These are phyloP conservation scores for Chrysocyon brachyurus DNA, from an alignment of 2,797 vertebrate species.

Conservation along the genomic window DNA sequence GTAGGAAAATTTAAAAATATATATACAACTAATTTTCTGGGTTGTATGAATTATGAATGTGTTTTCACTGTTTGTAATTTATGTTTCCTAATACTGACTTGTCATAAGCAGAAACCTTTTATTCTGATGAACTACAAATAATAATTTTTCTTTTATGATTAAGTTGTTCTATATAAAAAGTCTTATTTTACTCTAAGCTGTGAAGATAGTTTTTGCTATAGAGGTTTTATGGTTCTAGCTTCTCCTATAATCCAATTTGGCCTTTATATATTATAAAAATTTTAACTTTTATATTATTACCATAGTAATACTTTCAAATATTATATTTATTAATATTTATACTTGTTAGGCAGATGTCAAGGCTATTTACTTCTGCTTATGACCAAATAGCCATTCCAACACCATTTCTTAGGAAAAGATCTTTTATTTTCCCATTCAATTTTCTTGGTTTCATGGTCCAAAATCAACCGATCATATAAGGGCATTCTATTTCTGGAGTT, in stretches of 20 bases:
- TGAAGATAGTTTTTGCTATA: neutral
- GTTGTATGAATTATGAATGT: neutral
- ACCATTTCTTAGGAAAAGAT: neutral
- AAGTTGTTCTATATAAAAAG: neutral
- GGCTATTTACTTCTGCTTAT: neutral
- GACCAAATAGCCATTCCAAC: neutral
- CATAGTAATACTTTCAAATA: neutral
- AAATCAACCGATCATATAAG: neutral
- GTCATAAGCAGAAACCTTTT: neutral
- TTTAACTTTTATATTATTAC: neutral
- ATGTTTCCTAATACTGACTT: neutral
- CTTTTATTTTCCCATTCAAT: neutral
- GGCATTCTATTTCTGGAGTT: neutral
- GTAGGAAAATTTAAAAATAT: neutral
- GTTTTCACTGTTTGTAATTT: neutral
- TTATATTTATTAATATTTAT: neutral
- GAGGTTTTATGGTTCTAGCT: neutral
- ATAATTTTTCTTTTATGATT: neutral
- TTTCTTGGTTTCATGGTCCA: accelerated
- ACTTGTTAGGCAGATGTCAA: neutral
- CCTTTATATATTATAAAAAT: neutral
- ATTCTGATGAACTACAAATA: neutral
- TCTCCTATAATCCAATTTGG: neutral
- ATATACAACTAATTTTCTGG: neutral
- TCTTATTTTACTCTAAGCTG: neutral